A percentile compares a stretch with the other conserved stretches of the same genome.
phyloP scores from a whole-genome alignment of 2,113 vertebrate genomes.

The Ranitomeya imitator region DNA sequence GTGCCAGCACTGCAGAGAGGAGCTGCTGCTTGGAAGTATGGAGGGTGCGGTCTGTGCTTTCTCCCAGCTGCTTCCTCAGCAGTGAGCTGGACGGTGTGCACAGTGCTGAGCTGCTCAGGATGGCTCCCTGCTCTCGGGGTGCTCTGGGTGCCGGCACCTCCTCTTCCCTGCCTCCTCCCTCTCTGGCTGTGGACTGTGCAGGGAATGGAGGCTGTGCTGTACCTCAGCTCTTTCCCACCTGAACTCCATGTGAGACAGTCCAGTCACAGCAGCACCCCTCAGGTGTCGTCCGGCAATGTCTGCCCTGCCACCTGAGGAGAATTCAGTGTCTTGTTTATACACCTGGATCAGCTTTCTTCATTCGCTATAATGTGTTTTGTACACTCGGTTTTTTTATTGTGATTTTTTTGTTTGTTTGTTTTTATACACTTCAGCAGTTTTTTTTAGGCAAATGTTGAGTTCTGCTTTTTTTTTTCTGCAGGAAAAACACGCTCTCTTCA shows the following conservation, averaged over 20 bases:
- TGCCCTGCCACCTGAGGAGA: no score
- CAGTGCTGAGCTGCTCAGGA: not conserved
- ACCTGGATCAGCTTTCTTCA: no score
- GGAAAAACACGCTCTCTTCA: no score
- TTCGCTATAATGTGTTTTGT: no score
- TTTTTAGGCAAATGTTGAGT: no score
- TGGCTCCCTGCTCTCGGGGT: slow-evolving; percentile 19
- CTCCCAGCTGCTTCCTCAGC: not conserved
- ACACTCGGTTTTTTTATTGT: no score
- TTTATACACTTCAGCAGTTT: no score
- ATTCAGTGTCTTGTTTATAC: no score
- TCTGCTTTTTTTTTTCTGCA: no score
- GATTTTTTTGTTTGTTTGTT: no score
- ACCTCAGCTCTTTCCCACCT: not conserved
- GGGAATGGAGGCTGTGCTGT: not conserved
- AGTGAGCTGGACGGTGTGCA: not conserved
- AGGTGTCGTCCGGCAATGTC: no score
- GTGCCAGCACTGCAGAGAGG: slow-evolving; percentile 48
- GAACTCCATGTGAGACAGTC: no score
- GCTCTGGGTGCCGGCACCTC: slow-evolving; percentile 28
- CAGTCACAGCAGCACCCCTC: not conserved
- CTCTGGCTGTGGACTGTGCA: slow-evolving; percentile 15
- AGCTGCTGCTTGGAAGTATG: not conserved
- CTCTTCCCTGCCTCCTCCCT: slow-evolving; percentile 19
- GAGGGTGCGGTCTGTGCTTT: slow-evolving; percentile 34